phyloP scores from a whole-genome alignment of 2,113 vertebrate species.

The Plestiodon gilberti region DNA sequence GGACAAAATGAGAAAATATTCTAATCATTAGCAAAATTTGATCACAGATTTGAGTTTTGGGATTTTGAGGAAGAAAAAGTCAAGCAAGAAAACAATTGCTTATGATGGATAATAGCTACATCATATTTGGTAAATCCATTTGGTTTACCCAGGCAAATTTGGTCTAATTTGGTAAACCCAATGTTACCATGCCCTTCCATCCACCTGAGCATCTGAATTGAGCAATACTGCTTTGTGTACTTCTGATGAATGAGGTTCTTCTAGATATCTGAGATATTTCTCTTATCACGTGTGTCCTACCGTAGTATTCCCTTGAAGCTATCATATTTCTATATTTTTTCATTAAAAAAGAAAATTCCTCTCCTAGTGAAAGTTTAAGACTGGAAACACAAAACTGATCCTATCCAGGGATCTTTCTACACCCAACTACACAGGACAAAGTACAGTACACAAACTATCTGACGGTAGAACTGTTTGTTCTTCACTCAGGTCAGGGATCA shows the following conservation, averaged over 20 bases:
- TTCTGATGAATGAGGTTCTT: not conserved
- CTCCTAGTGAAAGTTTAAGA: not conserved
- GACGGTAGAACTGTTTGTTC: constrained; percentile 61
- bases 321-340: not conserved
- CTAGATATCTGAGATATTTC: not conserved
- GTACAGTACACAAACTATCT: constrained; percentile 32
- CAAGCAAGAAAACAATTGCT: not conserved
- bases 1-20: not conserved
- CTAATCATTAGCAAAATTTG: not conserved
- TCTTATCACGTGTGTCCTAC: not conserved
- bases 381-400: constrained; percentile 28
- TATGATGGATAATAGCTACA: not conserved
- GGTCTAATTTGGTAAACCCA: no score
- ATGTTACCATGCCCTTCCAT: no score
- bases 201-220: not conserved
- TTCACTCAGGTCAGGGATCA: constrained; percentile 58
- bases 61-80: not conserved
- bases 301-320: not conserved
- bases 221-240: not conserved
- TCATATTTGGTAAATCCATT: no score
- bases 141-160: no score
- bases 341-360: constrained; percentile 34
- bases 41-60: not conserved
- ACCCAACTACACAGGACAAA: constrained; percentile 36
- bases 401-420: not conserved